These are phyloP conservation scores for Proterorhinus semilunaris DNA, from an alignment of 2,113 vertebrate species.

Conservation along the genomic window DNA sequence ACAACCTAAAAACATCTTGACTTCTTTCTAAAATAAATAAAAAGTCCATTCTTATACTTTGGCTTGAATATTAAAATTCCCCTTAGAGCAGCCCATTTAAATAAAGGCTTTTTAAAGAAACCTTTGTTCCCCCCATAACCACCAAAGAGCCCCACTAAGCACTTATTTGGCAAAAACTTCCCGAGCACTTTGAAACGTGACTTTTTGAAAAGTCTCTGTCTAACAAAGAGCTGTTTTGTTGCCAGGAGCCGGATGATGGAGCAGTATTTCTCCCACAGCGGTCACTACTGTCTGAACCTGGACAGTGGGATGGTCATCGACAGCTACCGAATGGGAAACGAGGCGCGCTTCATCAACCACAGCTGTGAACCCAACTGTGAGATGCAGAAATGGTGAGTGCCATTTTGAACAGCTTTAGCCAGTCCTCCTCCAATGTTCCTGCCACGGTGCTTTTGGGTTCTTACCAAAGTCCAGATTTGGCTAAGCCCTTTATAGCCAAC, in stretches of 20 bases:
- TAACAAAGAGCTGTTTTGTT: not conserved
- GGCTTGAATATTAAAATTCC: no score
- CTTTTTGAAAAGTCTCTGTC: not conserved
- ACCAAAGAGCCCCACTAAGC: no score
- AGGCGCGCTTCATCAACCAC: slow-evolving; percentile 98
- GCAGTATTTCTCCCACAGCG: slow-evolving; percentile 96
- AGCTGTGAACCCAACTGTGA: slow-evolving; percentile 99
- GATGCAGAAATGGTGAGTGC: slow-evolving; percentile 98
- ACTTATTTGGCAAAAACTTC: no score
- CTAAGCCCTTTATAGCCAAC: slow-evolving; percentile 9
- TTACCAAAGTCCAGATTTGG: slow-evolving; percentile 39
- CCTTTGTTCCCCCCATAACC: no score
- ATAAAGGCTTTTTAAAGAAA: no score
- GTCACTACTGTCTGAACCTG: slow-evolving; percentile 97
- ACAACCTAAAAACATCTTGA: no score
- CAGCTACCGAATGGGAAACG: slow-evolving; percentile 98
- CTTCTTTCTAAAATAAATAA: no score
- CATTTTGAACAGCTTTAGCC: slow-evolving; percentile 17
- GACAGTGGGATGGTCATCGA: slow-evolving; percentile 99
- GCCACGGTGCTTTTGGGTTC: slow-evolving; percentile 27
- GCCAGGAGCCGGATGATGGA: slow-evolving; percentile 94
- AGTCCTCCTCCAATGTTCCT: slow-evolving; percentile 18
- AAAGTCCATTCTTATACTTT: no score
- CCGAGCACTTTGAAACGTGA: no score
- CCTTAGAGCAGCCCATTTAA: no score